phyloP scores from a whole-genome alignment of 2,113 vertebrate species.

The Salvelinus fontinalis region DNA sequence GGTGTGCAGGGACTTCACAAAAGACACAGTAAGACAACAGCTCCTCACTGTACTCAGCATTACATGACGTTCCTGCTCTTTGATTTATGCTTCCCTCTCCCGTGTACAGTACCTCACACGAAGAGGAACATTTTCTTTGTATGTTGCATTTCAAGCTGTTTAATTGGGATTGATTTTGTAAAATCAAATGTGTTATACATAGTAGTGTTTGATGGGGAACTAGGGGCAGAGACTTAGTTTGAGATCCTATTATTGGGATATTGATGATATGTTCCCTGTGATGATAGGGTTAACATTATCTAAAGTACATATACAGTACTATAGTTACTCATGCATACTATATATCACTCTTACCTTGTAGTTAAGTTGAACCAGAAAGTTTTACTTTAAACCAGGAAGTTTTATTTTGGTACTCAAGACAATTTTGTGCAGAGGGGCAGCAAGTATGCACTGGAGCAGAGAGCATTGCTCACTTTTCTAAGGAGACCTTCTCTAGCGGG shows the following conservation, averaged over 20 bases:
- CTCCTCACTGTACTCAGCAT: background rate
- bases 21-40: slow-evolving; percentile 26
- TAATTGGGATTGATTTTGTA: background rate
- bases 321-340: too few species aligned
- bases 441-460: too few species aligned
- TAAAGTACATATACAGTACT: too few species aligned
- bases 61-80: background rate
- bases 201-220: slow-evolving; percentile 5
- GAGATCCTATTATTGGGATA: background rate
- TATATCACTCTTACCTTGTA: too few species aligned
- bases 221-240: background rate
- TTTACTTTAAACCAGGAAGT: too few species aligned
- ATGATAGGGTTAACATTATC: background rate
- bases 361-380: too few species aligned
- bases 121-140: background rate
- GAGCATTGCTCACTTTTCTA: too few species aligned
- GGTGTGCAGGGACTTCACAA: background rate
- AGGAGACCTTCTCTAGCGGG: too few species aligned
- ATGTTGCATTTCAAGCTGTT: background rate
- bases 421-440: too few species aligned
- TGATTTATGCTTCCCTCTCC: background rate
- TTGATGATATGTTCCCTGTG: background rate
- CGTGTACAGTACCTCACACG: background rate
- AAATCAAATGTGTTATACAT: background rate
- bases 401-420: too few species aligned